These are phyloP conservation scores for Acanthosepion pharaonis DNA, from an alignment of 2,888 invertebrate species.

Conservation along the genomic window DNA sequence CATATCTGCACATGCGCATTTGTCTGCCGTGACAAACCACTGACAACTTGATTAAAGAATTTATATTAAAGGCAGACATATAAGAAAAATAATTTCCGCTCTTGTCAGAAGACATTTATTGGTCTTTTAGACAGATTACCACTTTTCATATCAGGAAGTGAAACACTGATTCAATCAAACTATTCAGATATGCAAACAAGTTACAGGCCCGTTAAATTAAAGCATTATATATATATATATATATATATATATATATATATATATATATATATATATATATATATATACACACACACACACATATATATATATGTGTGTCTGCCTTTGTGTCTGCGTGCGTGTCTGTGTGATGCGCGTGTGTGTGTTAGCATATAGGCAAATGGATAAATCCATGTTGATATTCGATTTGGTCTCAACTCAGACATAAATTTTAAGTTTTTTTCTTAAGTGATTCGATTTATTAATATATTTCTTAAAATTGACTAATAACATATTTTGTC, in stretches of 20 bases:
- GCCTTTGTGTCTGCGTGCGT: neutral
- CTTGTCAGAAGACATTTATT: conserved; percentile 15
- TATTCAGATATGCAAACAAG: neutral
- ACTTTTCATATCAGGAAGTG: neutral
- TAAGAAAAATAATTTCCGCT: conserved; percentile 33
- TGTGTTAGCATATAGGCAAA: neutral
- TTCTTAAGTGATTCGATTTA: no score
- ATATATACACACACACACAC: no score
- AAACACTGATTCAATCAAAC: neutral
- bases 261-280: neutral
- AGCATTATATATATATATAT: neutral
- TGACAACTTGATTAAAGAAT: conserved; percentile 9
- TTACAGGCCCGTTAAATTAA: neutral
- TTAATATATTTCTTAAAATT: no score
- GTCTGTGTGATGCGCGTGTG: neutral
- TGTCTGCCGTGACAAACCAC: neutral
- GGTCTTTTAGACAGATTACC: neutral
- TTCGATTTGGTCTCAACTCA: no score
- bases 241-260: neutral
- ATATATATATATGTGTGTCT: neutral
- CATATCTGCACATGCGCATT: neutral
- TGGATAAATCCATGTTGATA: no score
- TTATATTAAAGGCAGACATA: neutral
- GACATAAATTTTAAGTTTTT: no score
- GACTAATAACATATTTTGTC: no score